phyloP scores from a whole-genome alignment of 2,113 vertebrate species.

The Henicopernis longicauda region DNA sequence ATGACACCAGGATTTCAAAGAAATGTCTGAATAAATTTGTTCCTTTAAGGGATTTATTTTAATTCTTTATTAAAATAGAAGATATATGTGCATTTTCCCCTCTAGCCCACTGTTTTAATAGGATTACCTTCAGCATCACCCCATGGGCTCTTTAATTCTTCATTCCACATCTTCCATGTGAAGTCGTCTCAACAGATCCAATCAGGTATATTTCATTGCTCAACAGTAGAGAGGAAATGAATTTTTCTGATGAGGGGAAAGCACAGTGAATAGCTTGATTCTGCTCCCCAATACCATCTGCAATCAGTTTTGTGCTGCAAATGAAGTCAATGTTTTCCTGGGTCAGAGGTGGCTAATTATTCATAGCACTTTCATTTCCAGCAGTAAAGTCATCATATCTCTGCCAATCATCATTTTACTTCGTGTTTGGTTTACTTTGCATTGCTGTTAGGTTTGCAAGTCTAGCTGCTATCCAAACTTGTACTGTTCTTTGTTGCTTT shows the following conservation, averaged over 20 bases:
- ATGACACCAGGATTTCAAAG: neutral
- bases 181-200: neutral
- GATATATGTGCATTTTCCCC: neutral
- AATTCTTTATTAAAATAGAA: neutral
- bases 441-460: neutral
- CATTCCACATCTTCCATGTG: neutral
- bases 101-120: neutral
- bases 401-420: neutral
- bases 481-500: neutral
- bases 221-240: constrained; percentile 32
- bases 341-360: constrained; percentile 57
- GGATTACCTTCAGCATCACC: neutral
- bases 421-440: neutral
- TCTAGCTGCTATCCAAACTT: neutral
- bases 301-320: constrained; percentile 22
- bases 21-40: neutral
- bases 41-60: neutral
- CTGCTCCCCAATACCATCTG: neutral
- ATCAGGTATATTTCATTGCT: constrained; percentile 28
- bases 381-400: neutral
- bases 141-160: neutral
- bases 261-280: constrained; percentile 4
- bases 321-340: neutral
- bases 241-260: constrained; percentile 8
- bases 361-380: constrained; percentile 33